Conservation (phyloP, 2,797 vertebrate species). For the Champsocephalus gunnari region DNA sequence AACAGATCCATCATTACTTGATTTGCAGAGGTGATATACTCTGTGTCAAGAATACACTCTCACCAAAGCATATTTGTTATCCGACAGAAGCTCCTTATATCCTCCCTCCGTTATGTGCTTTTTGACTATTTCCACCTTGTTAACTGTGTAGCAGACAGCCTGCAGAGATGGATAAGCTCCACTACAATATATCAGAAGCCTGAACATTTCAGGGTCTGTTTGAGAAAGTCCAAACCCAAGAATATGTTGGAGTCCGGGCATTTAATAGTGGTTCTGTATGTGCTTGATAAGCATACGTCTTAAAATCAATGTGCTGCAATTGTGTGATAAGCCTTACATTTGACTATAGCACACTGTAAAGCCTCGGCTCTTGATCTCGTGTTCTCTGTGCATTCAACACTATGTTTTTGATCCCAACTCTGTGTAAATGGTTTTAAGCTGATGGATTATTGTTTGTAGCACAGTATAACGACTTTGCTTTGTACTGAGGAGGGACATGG, state of each 20-base stretch:
- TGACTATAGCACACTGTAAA: slow-evolving; percentile 67
- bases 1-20: slow-evolving; percentile 39
- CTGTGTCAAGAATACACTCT: slow-evolving; percentile 32
- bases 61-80: slow-evolving; percentile 59
- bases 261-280: slow-evolving; percentile 69
- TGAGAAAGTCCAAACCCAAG: slow-evolving; percentile 42
- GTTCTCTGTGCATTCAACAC: slow-evolving; percentile 63
- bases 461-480: slow-evolving; percentile 34
- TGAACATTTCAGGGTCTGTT: slow-evolving; percentile 54
- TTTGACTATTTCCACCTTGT: slow-evolving; percentile 66
- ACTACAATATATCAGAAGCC: slow-evolving; percentile 65
- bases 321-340: slow-evolving; percentile 75
- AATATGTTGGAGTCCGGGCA: slow-evolving; percentile 48
- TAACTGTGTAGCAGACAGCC: slow-evolving; percentile 55
- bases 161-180: slow-evolving; percentile 68
- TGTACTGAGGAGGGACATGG: slow-evolving; percentile 14
- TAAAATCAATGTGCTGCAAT: slow-evolving; percentile 70
- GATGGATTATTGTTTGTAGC: slow-evolving; percentile 62
- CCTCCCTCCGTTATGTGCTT: slow-evolving; percentile 41
- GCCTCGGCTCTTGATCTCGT: slow-evolving; percentile 64
- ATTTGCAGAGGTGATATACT: slow-evolving; percentile 56
- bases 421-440: slow-evolving; percentile 61
- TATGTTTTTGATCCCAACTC: slow-evolving; percentile 62
- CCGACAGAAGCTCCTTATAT: slow-evolving; percentile 53
- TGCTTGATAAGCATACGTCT: slow-evolving; percentile 72